These are phyloP conservation scores for Clarias laeviceps DNA, from an alignment of 2,797 vertebrate species.

Conservation along the genomic window DNA sequence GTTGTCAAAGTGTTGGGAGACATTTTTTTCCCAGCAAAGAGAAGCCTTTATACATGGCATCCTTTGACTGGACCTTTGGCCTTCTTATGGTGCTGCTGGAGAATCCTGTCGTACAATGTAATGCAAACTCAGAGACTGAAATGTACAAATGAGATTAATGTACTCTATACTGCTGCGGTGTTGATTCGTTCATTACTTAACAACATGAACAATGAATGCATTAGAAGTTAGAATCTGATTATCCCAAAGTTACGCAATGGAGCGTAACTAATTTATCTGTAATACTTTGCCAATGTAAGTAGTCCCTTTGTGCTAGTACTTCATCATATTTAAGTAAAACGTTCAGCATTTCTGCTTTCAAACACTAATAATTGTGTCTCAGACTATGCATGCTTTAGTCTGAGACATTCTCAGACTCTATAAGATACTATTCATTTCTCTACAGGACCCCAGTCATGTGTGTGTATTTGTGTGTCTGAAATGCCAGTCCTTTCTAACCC, in stretches of 20 bases:
- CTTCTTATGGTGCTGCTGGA: neutral
- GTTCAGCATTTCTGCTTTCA: neutral
- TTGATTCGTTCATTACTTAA: neutral
- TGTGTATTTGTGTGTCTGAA: conserved; percentile 31
- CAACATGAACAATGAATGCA: neutral
- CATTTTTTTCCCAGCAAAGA: neutral
- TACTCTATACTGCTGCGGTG: neutral
- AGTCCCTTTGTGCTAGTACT: neutral
- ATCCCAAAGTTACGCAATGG: neutral
- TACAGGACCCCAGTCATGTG: neutral
- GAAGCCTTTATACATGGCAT: neutral
- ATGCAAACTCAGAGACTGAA: neutral
- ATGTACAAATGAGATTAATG: too few species aligned
- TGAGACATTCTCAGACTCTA: conserved; percentile 7
- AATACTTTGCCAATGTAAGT: neutral
- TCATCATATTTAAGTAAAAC: neutral
- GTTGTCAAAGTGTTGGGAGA: neutral
- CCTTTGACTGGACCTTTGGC: neutral
- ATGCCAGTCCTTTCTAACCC: conserved; percentile 5
- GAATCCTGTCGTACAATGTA: neutral
- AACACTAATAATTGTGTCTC: neutral
- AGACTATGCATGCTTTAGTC: neutral
- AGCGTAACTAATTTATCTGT: neutral
- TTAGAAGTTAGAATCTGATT: neutral
- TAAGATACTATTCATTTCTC: neutral